A percentile compares a stretch with the other conserved stretches of the same genome.
These are phyloP conservation scores for Chamaetylas fuelleborni DNA, from an alignment of 2,113 vertebrate genomes.

Conservation along the genomic window DNA sequence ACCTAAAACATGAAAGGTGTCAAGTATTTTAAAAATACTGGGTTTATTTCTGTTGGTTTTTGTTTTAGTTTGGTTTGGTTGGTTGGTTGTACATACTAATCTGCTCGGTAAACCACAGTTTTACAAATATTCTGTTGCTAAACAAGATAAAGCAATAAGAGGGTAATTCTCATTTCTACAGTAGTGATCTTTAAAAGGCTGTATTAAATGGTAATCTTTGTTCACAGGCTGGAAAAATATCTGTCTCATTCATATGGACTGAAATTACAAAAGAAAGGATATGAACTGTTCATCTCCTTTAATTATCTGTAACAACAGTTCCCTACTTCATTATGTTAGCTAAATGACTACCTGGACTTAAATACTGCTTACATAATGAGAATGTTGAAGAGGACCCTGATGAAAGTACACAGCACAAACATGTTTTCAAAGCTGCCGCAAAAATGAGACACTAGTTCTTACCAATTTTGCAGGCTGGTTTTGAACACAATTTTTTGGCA, in stretches of 20 bases:
- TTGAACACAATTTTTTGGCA: background rate
- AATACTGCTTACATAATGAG: background rate
- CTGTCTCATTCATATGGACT: background rate
- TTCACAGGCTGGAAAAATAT: background rate
- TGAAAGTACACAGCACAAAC: background rate
- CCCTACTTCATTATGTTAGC: background rate
- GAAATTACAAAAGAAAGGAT: background rate
- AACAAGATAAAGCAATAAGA: background rate
- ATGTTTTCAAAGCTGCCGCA: background rate
- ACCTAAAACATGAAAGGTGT: background rate
- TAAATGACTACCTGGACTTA: background rate
- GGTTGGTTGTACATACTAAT: background rate
- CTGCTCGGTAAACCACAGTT: background rate
- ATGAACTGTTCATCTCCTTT: background rate
- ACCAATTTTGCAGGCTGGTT: background rate
- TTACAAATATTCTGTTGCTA: background rate
- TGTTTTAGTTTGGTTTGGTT: background rate
- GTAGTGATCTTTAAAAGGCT: background rate
- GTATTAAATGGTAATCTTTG: background rate
- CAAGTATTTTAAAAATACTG: background rate
- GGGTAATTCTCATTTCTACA: background rate
- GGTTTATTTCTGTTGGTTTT: rapidly evolving
- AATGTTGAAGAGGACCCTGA: background rate
- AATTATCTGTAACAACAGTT: background rate
- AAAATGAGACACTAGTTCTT: background rate